A percentile compares a stretch with the other conserved stretches of the same genome.
Conservation (phyloP, 2,113 vertebrate genomes). For the Poeciliopsis retropinna region DNA sequence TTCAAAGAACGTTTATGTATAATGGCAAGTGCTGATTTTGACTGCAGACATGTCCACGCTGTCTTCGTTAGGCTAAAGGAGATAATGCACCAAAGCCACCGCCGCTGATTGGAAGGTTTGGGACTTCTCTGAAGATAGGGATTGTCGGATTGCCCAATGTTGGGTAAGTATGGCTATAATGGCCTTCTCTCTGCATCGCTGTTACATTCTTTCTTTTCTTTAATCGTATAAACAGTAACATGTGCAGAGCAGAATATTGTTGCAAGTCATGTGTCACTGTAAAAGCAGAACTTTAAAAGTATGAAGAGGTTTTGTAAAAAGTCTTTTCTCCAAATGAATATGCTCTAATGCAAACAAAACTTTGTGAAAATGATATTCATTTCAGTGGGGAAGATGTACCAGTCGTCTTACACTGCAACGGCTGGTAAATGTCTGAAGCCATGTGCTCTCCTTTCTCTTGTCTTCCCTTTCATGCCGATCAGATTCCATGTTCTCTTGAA, state of each 20-base stretch:
- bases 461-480: conserved; percentile 5
- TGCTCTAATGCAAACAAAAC: not conserved
- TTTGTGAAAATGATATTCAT: not conserved
- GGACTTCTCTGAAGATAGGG: conserved; percentile 94
- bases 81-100: conserved; percentile 83
- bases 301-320: not conserved
- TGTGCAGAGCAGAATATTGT: not conserved
- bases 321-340: not conserved
- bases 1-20: conserved; percentile 37
- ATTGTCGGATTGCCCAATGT: conserved; percentile 96
- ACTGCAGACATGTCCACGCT: conserved; percentile 49
- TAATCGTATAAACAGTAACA: conserved; percentile 11
- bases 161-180: conserved; percentile 83
- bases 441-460: not conserved
- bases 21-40: conserved; percentile 44
- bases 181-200: conserved; percentile 10
- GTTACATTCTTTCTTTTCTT: conserved; percentile 15
- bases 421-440: not conserved
- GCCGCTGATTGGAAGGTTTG: conserved; percentile 94
- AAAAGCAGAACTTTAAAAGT: not conserved
- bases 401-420: not conserved
- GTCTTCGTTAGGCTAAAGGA: conserved; percentile 82
- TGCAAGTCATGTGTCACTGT: not conserved
- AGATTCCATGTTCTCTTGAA: not conserved
- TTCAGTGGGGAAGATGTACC: not conserved